Percentiles rank a stretch among this genome's conserved stretches.
phyloP scores from a whole-genome alignment of 2,888 invertebrate species.

The Electrophaes corylata region DNA sequence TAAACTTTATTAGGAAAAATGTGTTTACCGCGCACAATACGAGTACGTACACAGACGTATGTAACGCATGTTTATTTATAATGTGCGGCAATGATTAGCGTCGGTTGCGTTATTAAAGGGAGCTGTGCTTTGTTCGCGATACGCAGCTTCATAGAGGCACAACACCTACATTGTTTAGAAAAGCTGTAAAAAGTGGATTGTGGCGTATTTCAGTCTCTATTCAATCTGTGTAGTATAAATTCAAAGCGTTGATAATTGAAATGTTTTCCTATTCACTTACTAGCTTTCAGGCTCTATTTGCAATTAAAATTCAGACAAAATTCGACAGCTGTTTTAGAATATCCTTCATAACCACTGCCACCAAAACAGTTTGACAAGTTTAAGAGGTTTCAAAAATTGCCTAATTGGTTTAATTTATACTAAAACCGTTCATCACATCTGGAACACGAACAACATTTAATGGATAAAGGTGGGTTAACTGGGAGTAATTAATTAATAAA shows the following conservation, averaged over 20 bases:
- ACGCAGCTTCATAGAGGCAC: conserved; percentile 10
- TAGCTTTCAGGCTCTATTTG: conserved; percentile 1
- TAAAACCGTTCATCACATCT: conserved; percentile 63
- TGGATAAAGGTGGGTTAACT: conserved; percentile 53
- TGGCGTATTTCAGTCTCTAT: not conserved
- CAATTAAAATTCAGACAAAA: not conserved
- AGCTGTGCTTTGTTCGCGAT: conserved; percentile 30
- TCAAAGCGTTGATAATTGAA: not conserved
- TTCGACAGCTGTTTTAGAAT: conserved; percentile 2
- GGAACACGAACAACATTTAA: conserved; percentile 56
- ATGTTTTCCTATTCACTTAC: not conserved
- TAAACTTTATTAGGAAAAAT: conserved; percentile 79
- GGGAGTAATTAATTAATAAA: conserved; percentile 65
- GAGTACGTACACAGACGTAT: conserved; percentile 13
- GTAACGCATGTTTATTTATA: conserved; percentile 56
- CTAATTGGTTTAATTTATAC: conserved; percentile 68
- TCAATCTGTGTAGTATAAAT: not conserved
- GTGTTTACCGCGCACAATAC: conserved; percentile 55
- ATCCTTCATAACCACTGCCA: conserved; percentile 16
- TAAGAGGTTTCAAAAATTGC: conserved; percentile 54
- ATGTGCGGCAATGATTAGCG: conserved; percentile 35
- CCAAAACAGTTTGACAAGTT: conserved; percentile 60
- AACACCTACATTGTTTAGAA: conserved; percentile 16
- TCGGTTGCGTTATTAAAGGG: conserved; percentile 30
- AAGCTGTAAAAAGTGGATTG: conserved; percentile 5